Evolutionary conservation across 2,113 vertebrate species (phyloP).

Genomic region (Conger conger): DNA sequence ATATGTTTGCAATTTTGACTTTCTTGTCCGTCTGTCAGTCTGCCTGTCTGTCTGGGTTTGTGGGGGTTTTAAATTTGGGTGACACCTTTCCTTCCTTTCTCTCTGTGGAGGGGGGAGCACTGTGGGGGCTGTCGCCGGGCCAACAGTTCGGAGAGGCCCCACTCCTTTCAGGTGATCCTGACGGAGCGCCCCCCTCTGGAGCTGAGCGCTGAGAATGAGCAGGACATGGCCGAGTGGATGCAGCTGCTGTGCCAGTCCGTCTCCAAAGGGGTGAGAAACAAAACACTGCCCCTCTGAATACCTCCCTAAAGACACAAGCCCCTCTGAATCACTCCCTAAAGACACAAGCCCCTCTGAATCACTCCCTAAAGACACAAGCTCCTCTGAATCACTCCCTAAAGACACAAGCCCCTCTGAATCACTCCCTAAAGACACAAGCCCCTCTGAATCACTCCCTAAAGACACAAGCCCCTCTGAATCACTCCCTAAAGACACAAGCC

Average conservation of each 20-base stretch:
- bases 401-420: too few species aligned
- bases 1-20: background rate
- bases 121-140: constrained; percentile 93
- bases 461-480: too few species aligned
- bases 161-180: constrained; percentile 94
- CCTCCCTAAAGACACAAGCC: too few species aligned
- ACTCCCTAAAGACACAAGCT: too few species aligned
- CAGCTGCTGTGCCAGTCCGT: constrained; percentile 93
- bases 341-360: too few species aligned
- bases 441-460: too few species aligned
- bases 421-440: too few species aligned
- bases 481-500: too few species aligned
- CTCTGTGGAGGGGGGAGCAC: constrained; percentile 80
- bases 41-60: background rate
- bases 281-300: background rate
- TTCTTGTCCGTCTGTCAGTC: background rate
- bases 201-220: constrained; percentile 84
- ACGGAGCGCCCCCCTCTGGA: constrained; percentile 87
- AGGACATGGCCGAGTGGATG: constrained; percentile 98
- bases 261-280: constrained; percentile 87
- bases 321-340: too few species aligned
- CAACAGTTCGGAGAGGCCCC: constrained; percentile 84
- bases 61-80: background rate
- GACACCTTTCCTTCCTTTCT: background rate
- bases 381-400: too few species aligned